These are phyloP conservation scores for Sepiola atlantica DNA, from an alignment of 2,888 invertebrate genomes.

Conservation along the genomic window DNA sequence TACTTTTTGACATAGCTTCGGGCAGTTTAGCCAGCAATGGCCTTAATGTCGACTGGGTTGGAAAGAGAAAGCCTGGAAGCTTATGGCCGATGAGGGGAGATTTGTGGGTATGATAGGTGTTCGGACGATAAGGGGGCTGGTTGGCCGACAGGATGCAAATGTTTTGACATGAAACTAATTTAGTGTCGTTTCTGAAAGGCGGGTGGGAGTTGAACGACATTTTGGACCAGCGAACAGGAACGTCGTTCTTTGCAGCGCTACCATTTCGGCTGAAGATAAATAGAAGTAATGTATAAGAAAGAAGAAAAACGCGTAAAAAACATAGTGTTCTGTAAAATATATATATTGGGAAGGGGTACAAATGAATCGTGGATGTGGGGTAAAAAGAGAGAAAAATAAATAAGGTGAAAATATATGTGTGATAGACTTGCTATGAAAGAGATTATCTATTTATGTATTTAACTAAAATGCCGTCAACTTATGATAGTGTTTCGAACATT, in stretches of 20 bases:
- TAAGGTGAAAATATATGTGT: no score
- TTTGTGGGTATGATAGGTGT: not conserved
- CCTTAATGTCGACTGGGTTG: conserved; percentile 22
- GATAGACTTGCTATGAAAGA: no score
- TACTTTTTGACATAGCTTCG: not conserved
- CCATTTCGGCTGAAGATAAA: not conserved
- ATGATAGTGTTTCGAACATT: no score
- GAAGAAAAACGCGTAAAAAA: not conserved
- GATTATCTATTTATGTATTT: no score
- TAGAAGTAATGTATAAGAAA: not conserved
- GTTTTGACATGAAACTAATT: conserved; percentile 32
- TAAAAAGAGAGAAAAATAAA: no score
- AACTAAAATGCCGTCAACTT: no score
- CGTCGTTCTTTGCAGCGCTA: not conserved
- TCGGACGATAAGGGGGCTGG: not conserved
- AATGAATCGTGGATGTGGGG: no score
- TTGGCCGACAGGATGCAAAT: conserved; percentile 5
- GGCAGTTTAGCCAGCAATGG: not conserved
- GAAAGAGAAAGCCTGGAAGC: not conserved
- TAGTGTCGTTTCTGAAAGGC: not conserved
- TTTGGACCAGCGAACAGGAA: not conserved
- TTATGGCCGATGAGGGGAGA: not conserved
- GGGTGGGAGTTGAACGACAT: not conserved
- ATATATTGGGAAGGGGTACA: no score
- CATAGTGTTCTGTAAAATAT: no score